Conservation (phyloP, 2,888 invertebrate genomes). For the Dryococelus australis region DNA sequence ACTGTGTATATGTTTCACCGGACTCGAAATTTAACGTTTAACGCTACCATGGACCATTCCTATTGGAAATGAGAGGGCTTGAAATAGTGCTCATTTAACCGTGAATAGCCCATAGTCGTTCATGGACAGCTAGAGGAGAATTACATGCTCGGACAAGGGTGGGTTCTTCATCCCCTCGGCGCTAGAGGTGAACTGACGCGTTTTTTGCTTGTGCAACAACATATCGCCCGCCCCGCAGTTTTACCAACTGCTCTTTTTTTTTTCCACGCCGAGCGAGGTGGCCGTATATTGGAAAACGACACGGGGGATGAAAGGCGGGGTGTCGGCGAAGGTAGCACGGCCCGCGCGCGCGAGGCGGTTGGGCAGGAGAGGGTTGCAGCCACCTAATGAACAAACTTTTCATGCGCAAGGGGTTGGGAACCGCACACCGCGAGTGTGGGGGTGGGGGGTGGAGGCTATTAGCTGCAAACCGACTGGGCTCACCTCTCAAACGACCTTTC, state of each 20-base stretch:
- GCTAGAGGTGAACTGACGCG: background rate
- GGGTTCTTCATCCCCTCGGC: too few relatives aligned
- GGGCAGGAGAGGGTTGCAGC: background rate
- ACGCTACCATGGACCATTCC: too few relatives aligned
- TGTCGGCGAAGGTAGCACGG: background rate
- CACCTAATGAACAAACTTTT: background rate
- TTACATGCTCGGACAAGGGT: too few relatives aligned
- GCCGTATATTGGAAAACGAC: constrained; percentile 16
- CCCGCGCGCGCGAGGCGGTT: background rate
- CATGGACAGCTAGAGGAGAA: too few relatives aligned
- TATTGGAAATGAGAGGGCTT: too few relatives aligned
- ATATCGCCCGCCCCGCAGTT: background rate
- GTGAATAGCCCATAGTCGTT: too few relatives aligned
- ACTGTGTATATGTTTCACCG: too few relatives aligned
- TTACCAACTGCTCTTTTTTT: background rate
- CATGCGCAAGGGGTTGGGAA: background rate
- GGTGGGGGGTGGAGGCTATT: background rate
- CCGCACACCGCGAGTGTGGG: background rate
- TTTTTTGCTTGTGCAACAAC: background rate
- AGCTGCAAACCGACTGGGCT: background rate
- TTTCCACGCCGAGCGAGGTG: background rate
- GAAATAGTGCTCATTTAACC: too few relatives aligned
- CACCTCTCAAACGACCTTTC: background rate
- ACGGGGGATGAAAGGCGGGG: background rate
- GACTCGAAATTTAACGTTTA: too few relatives aligned